These are phyloP conservation scores for Dasyurus viverrinus DNA, from an alignment of 2,113 vertebrate genomes.

Conservation along the genomic window DNA sequence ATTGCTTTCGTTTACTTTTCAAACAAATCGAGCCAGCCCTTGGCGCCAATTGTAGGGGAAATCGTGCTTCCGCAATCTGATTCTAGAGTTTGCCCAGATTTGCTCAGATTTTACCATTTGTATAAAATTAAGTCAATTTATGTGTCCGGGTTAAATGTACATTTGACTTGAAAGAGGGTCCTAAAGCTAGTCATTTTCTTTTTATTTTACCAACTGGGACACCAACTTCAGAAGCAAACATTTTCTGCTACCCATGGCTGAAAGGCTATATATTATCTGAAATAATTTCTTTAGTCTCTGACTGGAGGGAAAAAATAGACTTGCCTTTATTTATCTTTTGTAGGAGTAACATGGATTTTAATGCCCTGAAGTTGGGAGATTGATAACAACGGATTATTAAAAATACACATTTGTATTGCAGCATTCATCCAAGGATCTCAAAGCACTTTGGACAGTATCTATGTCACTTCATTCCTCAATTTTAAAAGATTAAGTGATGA, in stretches of 20 bases:
- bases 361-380: conserved; percentile 82
- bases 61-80: conserved; percentile 29
- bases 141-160: conserved; percentile 58
- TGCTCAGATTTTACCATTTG: conserved; percentile 42
- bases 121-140: conserved; percentile 55
- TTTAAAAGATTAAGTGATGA: conserved; percentile 54
- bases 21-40: conserved; percentile 57
- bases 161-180: conserved; percentile 76
- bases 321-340: conserved; percentile 86
- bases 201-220: conserved; percentile 79
- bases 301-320: conserved; percentile 85
- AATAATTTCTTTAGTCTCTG: conserved; percentile 83
- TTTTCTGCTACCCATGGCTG: conserved; percentile 81
- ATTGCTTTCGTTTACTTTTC: conserved; percentile 54
- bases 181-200: conserved; percentile 71
- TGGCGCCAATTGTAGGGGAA: background rate
- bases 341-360: conserved; percentile 82
- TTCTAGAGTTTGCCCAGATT: conserved; percentile 33
- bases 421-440: conserved; percentile 52
- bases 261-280: conserved; percentile 86
- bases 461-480: conserved; percentile 43
- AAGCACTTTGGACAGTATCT: conserved; percentile 38
- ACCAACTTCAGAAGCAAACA: conserved; percentile 79
- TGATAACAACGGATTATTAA: conserved; percentile 78
- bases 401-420: conserved; percentile 58